Conservation (phyloP, 2,888 invertebrate genomes). For the Sclerodermus sp. region DNA sequence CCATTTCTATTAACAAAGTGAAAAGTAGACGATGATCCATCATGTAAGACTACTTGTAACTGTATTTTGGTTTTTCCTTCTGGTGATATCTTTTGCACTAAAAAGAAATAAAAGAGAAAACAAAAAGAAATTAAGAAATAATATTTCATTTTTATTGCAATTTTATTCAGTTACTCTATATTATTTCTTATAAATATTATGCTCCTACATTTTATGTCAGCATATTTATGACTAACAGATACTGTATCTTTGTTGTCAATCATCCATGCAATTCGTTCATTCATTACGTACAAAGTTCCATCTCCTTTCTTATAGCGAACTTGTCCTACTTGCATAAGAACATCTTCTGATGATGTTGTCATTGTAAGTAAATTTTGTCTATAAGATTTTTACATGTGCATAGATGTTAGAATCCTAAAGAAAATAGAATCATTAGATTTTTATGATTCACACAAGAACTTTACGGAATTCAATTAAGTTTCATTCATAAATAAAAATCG, state of each 20-base stretch:
- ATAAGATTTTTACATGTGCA: too few species aligned
- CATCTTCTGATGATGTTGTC: slow-evolving; percentile 93
- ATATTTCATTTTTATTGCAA: background rate
- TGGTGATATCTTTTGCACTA: slow-evolving; percentile 96
- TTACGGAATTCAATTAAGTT: background rate
- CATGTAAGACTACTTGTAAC: slow-evolving; percentile 92
- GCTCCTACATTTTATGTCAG: slow-evolving; percentile 89
- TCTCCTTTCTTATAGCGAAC: slow-evolving; percentile 96
- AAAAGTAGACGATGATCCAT: slow-evolving; percentile 93
- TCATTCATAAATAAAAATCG: background rate
- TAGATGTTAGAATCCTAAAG: slow-evolving; percentile 19
- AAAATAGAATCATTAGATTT: background rate
- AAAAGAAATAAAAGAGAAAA: slow-evolving; percentile 34
- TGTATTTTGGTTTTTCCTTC: slow-evolving; percentile 98
- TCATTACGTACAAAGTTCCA: slow-evolving; percentile 94
- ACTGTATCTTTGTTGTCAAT: slow-evolving; percentile 89
- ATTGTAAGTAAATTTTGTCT: slow-evolving; percentile 58
- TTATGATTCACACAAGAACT: background rate
- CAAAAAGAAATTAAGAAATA: background rate
- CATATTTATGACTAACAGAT: slow-evolving; percentile 89
- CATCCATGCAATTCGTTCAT: slow-evolving; percentile 95
- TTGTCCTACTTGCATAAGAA: slow-evolving; percentile 86
- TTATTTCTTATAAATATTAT: too few species aligned
- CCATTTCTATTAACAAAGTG: slow-evolving; percentile 93
- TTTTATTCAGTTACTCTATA: background rate